Evolutionary conservation across 1,140 invertebrate genomes (phyloP), one percentile per base, ranked within the genome.

Genomic region (Ceratina calcarata): DNA sequence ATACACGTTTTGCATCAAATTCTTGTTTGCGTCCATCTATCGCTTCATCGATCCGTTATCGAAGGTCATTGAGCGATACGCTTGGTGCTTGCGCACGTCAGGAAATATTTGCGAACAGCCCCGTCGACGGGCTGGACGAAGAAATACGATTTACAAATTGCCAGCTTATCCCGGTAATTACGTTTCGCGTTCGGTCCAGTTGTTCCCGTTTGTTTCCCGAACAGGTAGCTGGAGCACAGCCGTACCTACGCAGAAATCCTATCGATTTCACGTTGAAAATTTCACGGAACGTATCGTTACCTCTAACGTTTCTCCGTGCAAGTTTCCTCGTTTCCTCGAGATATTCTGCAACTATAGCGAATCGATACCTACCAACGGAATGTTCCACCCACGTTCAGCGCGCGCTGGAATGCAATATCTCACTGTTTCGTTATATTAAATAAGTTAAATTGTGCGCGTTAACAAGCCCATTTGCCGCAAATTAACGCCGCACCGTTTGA

Each of bases 321-420:
- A 6, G 64, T 13, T 66, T 53, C 16, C 24, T 53, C 53, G 68
- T 64, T 69, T 64, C 75, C 37, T 3, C 64, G 58, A 71, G 75
- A 78, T 57, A 45, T 72, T 78, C 69, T 37, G 69, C 49, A 57
- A 72, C 45, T 62, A 72, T 72, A 65, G 69, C 69, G 69, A 72
- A 78, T 78, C 76, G 53, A 72, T 78, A 78, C 60, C 51, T 55
- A 57, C 37, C 55, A 13, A 65, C 60, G 60, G 76, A 78, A 78
- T 65, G 68, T 49, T 62, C 60, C 60, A 60, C 27, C 68, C 67
- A 64, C 68, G 58, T 55, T 60, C 24, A 70, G 55, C 65, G 49
- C 75, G 22, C 55, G 55, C 24, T 71, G 76, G 60, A 71, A 78
- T 64, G 67, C 68, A 71, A 64, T 64, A 71, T 62, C 60, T 71